Evolutionary conservation across 2,113 vertebrate genomes (phyloP).

Genomic region (Talpa occidentalis): DNA sequence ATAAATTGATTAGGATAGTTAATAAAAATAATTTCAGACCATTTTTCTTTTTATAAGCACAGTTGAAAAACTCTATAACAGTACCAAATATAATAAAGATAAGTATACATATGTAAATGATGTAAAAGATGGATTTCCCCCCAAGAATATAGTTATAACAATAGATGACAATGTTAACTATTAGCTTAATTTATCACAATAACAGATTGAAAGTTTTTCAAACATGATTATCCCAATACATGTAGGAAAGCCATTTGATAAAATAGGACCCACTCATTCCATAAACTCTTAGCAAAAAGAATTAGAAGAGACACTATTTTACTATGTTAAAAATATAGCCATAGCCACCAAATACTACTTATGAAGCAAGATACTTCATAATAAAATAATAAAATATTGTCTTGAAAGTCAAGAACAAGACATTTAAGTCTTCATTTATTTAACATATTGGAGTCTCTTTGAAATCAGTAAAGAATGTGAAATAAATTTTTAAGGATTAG

Average conservation of each 20-base stretch:
- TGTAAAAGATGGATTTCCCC: not conserved
- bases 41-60: not conserved
- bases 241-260: not conserved
- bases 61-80: not conserved
- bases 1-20: not conserved
- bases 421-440: not conserved
- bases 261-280: not conserved
- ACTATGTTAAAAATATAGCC: slow-evolving; percentile 24
- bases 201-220: not conserved
- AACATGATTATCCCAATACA: not conserved
- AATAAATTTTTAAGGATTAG: not conserved
- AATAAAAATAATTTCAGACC: not conserved
- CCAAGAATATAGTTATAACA: not conserved
- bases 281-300: not conserved
- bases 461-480: not conserved
- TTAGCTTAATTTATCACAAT: not conserved
- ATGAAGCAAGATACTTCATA: not conserved
- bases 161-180: no score
- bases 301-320: not conserved
- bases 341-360: not conserved
- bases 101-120: not conserved
- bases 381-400: slow-evolving; percentile 30
- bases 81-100: not conserved
- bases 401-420: not conserved
- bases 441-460: not conserved